These are phyloP conservation scores for Scarus forsteni DNA, from an alignment of 2,797 vertebrate species.

Conservation along the genomic window DNA sequence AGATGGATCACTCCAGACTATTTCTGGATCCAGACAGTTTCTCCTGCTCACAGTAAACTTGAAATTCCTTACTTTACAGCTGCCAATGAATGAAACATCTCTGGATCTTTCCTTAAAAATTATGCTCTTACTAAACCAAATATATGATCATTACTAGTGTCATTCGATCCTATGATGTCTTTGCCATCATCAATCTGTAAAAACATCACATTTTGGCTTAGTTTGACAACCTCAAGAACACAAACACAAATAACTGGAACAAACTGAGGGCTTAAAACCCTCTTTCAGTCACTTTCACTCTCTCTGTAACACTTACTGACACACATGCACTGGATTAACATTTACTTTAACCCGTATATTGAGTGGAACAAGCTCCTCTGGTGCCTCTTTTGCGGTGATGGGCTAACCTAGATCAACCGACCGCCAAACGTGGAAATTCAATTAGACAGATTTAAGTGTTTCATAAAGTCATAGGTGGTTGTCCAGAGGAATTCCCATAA, in stretches of 20 bases:
- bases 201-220: conserved; percentile 26
- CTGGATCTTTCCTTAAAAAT: background rate
- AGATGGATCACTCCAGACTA: too few relatives aligned
- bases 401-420: conserved; percentile 77
- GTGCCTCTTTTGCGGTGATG: conserved; percentile 75
- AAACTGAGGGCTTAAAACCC: conserved; percentile 24
- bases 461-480: conserved; percentile 88
- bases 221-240: conserved; percentile 8
- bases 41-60: too few relatives aligned
- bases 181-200: conserved; percentile 11
- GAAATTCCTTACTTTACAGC: background rate
- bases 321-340: conserved; percentile 47
- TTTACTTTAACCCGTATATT: conserved; percentile 67
- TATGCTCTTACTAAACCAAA: conserved; percentile 17
- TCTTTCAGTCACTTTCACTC: conserved; percentile 1
- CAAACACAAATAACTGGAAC: conserved; percentile 28
- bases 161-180: background rate
- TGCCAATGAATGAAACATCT: background rate
- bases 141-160: background rate
- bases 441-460: conserved; percentile 87
- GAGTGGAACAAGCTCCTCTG: conserved; percentile 67
- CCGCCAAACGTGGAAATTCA: conserved; percentile 88
- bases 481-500: conserved; percentile 87
- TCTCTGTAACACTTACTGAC: conserved; percentile 19
- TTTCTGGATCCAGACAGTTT: too few relatives aligned